These are phyloP conservation scores for Centrocercus urophasianus DNA, from an alignment of 2,113 vertebrate genomes.

Conservation along the genomic window DNA sequence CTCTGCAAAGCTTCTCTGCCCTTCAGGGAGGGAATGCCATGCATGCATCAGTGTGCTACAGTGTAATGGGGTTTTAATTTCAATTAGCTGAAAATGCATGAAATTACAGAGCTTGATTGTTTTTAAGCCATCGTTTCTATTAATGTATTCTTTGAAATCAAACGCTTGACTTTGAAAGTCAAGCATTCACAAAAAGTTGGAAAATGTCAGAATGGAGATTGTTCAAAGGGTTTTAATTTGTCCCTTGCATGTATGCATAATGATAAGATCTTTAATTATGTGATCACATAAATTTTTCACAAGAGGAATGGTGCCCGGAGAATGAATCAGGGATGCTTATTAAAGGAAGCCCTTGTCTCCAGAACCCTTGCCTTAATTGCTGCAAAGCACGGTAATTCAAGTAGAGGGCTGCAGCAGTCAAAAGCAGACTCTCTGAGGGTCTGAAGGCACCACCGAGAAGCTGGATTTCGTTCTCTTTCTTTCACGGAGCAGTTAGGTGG, in stretches of 20 bases:
- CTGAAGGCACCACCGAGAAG: background rate
- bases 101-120: background rate
- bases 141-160: constrained; percentile 31
- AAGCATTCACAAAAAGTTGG: constrained; percentile 1
- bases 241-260: constrained; percentile 18
- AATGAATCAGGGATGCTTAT: constrained; percentile 36
- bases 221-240: constrained; percentile 45
- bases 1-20: background rate
- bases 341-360: constrained; percentile 46
- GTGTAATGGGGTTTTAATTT: constrained; percentile 36
- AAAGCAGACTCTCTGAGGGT: background rate
- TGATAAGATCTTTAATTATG: constrained; percentile 59
- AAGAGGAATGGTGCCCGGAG: constrained; percentile 15
- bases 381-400: background rate
- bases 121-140: background rate
- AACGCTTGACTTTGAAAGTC: constrained; percentile 18
- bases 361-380: constrained; percentile 44
- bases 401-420: background rate
- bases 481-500: background rate
- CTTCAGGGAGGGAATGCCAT: background rate
- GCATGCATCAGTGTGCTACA: background rate
- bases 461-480: background rate
- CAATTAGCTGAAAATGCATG: constrained; percentile 17
- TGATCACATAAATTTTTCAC: constrained; percentile 56
- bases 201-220: constrained; percentile 12